These are phyloP conservation scores for Drosophila ambigua DNA, from an alignment of 1,140 invertebrate genomes.

Conservation along the genomic window DNA sequence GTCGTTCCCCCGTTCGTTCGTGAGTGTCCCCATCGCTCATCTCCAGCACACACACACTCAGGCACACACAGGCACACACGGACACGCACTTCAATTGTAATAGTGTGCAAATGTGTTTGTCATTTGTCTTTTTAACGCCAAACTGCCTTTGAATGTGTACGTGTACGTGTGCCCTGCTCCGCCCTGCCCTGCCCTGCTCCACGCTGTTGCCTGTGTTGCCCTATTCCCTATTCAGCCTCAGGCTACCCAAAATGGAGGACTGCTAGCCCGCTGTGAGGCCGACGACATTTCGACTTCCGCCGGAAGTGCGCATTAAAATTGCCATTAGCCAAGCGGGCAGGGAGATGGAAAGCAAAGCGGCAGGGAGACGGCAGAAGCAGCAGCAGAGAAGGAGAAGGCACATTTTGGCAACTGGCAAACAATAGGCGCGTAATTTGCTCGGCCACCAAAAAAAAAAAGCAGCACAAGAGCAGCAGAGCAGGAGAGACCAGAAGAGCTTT, in stretches of 20 bases:
- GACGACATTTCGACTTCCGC: conserved; percentile 53
- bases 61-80: conserved; percentile 6
- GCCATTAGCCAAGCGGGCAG: conserved; percentile 40
- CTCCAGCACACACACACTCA: neutral
- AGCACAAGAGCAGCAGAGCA: neutral
- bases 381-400: conserved; percentile 6
- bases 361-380: too few species aligned
- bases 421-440: conserved; percentile 53
- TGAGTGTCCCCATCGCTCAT: too few species aligned
- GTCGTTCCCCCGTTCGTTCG: too few species aligned
- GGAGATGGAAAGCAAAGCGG: too few species aligned
- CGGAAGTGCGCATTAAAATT: conserved; percentile 69
- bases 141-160: conserved; percentile 52
- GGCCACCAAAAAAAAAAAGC: conserved; percentile 1
- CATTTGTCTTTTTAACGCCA: conserved; percentile 69
- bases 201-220: too few species aligned
- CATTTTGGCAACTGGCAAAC: conserved; percentile 53
- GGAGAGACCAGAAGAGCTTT: neutral
- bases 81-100: conserved; percentile 43
- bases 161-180: conserved; percentile 40
- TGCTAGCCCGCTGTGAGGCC: conserved; percentile 48
- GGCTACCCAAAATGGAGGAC: neutral
- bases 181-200: too few species aligned
- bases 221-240: too few species aligned
- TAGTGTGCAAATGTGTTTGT: conserved; percentile 71